phyloP scores from a whole-genome alignment of 2,113 vertebrate species.

The Dissostichus mawsoni region DNA sequence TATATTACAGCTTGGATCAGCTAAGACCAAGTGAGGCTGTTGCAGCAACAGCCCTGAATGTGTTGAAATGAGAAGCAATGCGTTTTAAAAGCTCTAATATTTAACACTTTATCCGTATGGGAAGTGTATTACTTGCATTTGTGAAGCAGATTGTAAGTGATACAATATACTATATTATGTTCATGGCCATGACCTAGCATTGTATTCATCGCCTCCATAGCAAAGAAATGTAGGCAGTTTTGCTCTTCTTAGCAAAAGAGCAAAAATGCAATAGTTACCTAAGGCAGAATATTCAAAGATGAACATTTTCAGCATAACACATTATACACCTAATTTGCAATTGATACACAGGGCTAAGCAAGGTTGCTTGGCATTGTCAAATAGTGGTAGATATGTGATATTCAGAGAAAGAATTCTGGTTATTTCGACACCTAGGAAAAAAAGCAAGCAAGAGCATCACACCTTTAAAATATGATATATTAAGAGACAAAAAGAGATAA shows the following conservation, averaged over 20 bases:
- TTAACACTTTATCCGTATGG: neutral
- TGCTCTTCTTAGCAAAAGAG: neutral
- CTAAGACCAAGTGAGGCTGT: neutral
- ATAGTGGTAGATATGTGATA: neutral
- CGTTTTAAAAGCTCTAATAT: neutral
- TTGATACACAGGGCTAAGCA: neutral
- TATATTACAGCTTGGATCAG: too few species aligned
- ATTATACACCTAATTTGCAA: neutral
- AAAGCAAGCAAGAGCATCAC: neutral
- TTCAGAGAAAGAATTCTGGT: neutral
- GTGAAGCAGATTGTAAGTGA: neutral
- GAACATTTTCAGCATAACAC: neutral
- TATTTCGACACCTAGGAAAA: neutral
- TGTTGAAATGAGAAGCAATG: neutral
- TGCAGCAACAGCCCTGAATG: neutral
- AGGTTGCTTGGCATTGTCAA: neutral
- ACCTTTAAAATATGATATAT: neutral
- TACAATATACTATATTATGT: neutral
- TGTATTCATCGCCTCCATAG: neutral
- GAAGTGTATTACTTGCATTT: neutral
- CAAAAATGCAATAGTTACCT: neutral
- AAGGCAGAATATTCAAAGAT: neutral
- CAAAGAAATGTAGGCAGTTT: neutral
- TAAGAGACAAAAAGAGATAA: neutral
- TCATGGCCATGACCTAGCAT: neutral